These are phyloP conservation scores for Ancistrus triradiatus DNA, from an alignment of 2,113 vertebrate species.

Conservation along the genomic window DNA sequence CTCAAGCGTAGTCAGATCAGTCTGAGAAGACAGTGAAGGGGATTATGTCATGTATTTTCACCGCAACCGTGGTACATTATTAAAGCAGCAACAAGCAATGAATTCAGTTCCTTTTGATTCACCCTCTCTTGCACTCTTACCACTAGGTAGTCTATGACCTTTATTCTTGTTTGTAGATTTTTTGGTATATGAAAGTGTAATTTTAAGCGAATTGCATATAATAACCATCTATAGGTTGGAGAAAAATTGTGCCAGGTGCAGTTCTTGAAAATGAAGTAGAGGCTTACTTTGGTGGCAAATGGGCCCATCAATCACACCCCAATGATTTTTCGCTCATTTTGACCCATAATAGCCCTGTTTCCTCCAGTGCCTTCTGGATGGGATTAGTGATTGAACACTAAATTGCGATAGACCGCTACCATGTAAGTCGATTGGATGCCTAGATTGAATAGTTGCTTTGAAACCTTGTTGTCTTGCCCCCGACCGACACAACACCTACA, in stretches of 20 bases:
- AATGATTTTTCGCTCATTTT: constrained; percentile 65
- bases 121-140: constrained; percentile 45
- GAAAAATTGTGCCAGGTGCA: constrained; percentile 54
- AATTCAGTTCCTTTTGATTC: constrained; percentile 38
- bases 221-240: constrained; percentile 56
- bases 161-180: constrained; percentile 57
- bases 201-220: constrained; percentile 67
- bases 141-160: constrained; percentile 53
- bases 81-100: constrained; percentile 48
- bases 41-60: constrained; percentile 30
- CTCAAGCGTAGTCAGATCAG: constrained; percentile 43
- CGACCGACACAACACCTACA: too few relatives aligned
- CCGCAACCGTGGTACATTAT: constrained; percentile 45
- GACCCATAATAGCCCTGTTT: constrained; percentile 61
- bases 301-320: constrained; percentile 64
- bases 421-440: constrained; percentile 48
- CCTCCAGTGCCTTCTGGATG: constrained; percentile 59
- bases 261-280: constrained; percentile 64
- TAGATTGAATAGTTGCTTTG: constrained; percentile 46
- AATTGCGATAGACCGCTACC: constrained; percentile 54
- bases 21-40: constrained; percentile 33
- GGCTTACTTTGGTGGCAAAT: constrained; percentile 64
- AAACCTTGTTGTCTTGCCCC: too few relatives aligned
- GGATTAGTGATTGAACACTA: constrained; percentile 66
- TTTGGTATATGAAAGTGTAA: constrained; percentile 57